phyloP scores from a whole-genome alignment of 2,888 invertebrate genomes.

The Erebia palarica region DNA sequence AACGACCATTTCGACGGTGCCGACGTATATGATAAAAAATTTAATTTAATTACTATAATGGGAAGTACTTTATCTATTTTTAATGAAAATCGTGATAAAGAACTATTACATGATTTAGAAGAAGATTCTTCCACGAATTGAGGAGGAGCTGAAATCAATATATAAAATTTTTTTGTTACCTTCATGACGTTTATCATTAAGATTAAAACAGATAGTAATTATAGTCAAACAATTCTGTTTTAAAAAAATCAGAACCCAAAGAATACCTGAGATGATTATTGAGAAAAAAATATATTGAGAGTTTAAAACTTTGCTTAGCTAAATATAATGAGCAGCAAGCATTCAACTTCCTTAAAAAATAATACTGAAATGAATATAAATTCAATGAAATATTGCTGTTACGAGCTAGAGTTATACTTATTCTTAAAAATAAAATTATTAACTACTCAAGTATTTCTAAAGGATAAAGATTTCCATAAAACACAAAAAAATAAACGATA shows the following conservation, averaged over 20 bases:
- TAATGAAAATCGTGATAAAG: not conserved
- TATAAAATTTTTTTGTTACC: not conserved
- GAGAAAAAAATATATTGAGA: not conserved
- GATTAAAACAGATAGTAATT: too few species aligned
- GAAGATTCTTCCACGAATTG: conserved; percentile 1
- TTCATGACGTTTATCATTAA: not conserved
- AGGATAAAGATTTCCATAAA: too few species aligned
- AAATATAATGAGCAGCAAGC: not conserved
- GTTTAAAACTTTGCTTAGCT: not conserved
- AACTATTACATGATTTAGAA: not conserved
- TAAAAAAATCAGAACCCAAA: not conserved
- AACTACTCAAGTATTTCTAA: too few species aligned
- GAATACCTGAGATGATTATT: not conserved
- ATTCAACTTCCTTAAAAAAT: not conserved
- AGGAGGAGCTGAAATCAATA: not conserved
- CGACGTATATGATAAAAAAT: conserved; percentile 13
- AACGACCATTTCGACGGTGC: conserved; percentile 19
- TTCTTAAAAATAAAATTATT: too few species aligned
- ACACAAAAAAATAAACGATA: too few species aligned
- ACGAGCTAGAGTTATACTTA: too few species aligned
- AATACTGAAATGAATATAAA: not conserved
- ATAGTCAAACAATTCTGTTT: too few species aligned
- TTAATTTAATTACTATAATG: conserved; percentile 7
- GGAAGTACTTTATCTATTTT: conserved; percentile 10
- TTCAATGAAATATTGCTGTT: too few species aligned